Evolutionary conservation across 2,888 invertebrate genomes (phyloP), one percentile per base, ranked within the genome.

Genomic region (Galerucella nymphaeae): DNA sequence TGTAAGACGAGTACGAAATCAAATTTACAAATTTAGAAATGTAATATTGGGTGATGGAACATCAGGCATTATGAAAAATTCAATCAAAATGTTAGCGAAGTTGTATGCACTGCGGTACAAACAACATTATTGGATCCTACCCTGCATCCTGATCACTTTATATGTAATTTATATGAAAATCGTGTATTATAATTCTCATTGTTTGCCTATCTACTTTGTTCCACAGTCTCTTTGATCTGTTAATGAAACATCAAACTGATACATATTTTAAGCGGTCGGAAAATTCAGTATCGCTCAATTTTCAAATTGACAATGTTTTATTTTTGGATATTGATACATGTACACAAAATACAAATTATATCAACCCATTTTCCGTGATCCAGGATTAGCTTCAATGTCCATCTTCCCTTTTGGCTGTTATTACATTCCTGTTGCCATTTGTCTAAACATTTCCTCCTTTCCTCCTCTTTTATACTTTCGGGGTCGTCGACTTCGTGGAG

Each of bases 1-100:
- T 69, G 59, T 41, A 11, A 42, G 10, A 38, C 45, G 23, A 13
- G 23, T 64, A 62, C 61, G 61, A 65, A 72, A 64, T 65, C 72
- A 65, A 42, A 59, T 65, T 71, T 59, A 30, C 30, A 0, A 30
- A 5, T 30, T 23, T 30, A 30, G 30, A 30, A 30, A 30, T 30
- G 6, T 30, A 6, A 30, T 6, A 30, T 6, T 30, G 30, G 30
- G 6, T 38, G 30, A 38, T 38, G 8, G 9, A 38, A 38, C 30
- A 38, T 1, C 30, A 30, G 30, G 30, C 2, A 4, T 30, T 30
- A 6, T 8, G 30, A 9, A 38, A 38, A 38, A 8, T 8, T 38
- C 9, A 5, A 38, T 38, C 0, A 38, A 9, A 8, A 38, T 9
- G 0, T 30, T 30, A 5, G 9, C 30, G 30, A 38, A 38, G 6